These are phyloP conservation scores for Gambusia yucatana DNA, from an alignment of 2,797 vertebrate genomes.

Conservation along the genomic window DNA sequence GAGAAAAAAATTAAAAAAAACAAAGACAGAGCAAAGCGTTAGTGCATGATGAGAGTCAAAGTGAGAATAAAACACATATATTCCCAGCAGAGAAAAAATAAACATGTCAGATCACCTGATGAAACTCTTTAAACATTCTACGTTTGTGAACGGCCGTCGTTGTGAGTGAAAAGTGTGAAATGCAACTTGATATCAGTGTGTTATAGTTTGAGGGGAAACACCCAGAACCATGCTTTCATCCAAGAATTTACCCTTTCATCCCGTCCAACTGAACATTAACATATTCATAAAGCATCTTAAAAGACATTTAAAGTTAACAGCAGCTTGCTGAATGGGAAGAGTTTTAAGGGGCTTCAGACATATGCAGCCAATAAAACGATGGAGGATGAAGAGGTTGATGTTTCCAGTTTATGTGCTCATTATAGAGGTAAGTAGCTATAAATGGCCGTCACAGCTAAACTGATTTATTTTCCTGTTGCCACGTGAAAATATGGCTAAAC, in stretches of 20 bases:
- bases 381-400: neutral
- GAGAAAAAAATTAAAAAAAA: neutral
- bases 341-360: neutral
- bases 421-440: neutral
- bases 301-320: neutral
- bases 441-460: neutral
- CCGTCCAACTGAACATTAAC: neutral
- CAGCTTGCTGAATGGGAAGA: neutral
- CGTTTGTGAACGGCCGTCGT: slow-evolving; percentile 1
- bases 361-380: neutral
- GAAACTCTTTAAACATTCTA: slow-evolving; percentile 1
- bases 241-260: neutral
- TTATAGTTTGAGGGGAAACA: neutral
- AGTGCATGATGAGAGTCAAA: slow-evolving; percentile 13
- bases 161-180: neutral
- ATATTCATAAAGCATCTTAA: neutral
- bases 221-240: neutral
- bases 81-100: slow-evolving; percentile 41
- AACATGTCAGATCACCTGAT: slow-evolving; percentile 13
- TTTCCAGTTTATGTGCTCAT: neutral
- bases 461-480: neutral
- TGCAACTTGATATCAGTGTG: neutral
- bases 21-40: slow-evolving; percentile 20
- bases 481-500: neutral
- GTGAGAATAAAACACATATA: slow-evolving; percentile 28